Base-by-base conservation (phyloP, 2,888 invertebrate species). In the Micropterix aruncella region DNA sequence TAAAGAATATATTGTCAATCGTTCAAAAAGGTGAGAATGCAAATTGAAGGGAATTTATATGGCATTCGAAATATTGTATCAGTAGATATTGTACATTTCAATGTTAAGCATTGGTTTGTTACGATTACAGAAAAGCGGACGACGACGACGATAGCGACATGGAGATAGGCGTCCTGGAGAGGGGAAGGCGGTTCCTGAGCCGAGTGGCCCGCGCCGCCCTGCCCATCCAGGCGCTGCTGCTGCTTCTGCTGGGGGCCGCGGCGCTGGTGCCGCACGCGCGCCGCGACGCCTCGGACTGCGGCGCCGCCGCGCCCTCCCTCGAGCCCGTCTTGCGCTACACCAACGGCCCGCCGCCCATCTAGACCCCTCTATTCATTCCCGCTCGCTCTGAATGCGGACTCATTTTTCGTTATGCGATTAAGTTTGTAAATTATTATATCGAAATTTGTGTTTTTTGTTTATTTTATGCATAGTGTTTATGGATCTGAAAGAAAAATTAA, bases 141-240 rank as follows among this genome's bases (percentile, higher is more conserved):
- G 27, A 12, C 27, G 27, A 27, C 27, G 27, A 27, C 12, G 27
- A 27, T 27, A 27, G 27, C 27, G 70, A 66, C 54, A 73, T 75
- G 60, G 76, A 77, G 58, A 74, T 74, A 51, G 77, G 79, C 53
- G 77, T 79, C 44, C 73, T 89, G 57, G 69, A 75, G 48, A 79
- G 85, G 56, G 83, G 90, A 46, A 84, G 84, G 55, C 79, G 85
- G 51, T 90, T 91, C 77, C 76, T 93, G 61, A 83, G 87, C 54
- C 82, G 95, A 57, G 93, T 93, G 53, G 79, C 93, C 52, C 78
- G 92, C 60, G 88, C 92, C 44, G 91, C 94, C 16, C 74, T 95
- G 52, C 95, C 95, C 43, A 87, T 97, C 61, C 94, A 97, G 71
- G 91, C 93, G 49, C 71, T 97, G 56, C 85, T 97, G 73, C 76